A percentile compares a stretch with the other conserved stretches of the same genome.
Conservation (phyloP, 2,888 invertebrate species). For the Kuschelorhynchus macadamiae region DNA sequence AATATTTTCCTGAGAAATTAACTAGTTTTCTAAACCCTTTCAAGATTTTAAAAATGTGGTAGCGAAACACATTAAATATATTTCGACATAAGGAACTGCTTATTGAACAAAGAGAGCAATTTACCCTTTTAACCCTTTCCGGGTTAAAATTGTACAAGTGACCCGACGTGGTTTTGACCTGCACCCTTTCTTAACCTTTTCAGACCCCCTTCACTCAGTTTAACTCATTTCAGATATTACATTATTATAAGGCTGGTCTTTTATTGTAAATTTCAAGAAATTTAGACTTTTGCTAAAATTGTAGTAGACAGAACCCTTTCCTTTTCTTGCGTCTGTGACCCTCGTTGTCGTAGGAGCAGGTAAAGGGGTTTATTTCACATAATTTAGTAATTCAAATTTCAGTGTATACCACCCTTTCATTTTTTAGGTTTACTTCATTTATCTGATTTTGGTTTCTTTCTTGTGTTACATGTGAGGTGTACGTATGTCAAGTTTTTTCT, state of each 20-base stretch:
- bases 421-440: not conserved
- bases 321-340: not conserved
- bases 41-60: not conserved
- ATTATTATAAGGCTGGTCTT: too few species aligned
- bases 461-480: too few species aligned
- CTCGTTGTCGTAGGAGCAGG: constrained; percentile 2
- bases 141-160: constrained; percentile 12
- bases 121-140: constrained; percentile 22
- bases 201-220: not conserved
- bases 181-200: constrained; percentile 1
- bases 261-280: not conserved
- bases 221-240: too few species aligned
- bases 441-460: too few species aligned
- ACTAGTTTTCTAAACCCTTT: constrained; percentile 3
- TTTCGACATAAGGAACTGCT: constrained; percentile 15
- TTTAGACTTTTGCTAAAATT: constrained; percentile 9
- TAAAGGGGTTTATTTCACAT: not conserved
- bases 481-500: too few species aligned
- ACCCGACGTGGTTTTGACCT: constrained; percentile 15
- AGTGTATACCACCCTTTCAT: constrained; percentile 3
- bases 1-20: not conserved
- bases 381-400: constrained; percentile 5
- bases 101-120: constrained; percentile 11
- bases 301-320: not conserved
- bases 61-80: constrained; percentile 12